Evolutionary conservation across 2,113 vertebrate genomes (phyloP), one percentile per base, ranked within the genome.

Genomic region (Arothron firmamentum): DNA sequence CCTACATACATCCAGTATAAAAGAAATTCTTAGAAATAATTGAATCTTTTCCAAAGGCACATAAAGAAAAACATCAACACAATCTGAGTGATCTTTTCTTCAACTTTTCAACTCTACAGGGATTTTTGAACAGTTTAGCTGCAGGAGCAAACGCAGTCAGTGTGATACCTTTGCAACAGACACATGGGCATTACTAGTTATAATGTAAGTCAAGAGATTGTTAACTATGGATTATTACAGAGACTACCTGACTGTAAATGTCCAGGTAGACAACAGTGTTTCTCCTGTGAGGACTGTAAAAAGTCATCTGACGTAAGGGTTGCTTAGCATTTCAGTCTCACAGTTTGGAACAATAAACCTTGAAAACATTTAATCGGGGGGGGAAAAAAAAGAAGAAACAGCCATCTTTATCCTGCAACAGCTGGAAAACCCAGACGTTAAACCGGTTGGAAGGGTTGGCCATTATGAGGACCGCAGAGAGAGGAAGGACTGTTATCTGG

Each of bases 401-500:
- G 15, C 45, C 45, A 47, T n/a, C 45, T 47, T n/a, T 47, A 47
- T n/a, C 25, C 52, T 47, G 42, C 50, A 61, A 71, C 85, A 80
- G 82, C 79, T 84, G 85, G 81, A 74, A 67, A 85, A 56, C 74
- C 66, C 69, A 81, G 84, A 83, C 81, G 82, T 89, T 87, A 87
- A 75, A 76, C 83, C 87, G 70, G 83, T 85, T 87, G 66, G 58
- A 63, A 75, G 72, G 72, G 77, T 70, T 80, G 71, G 77, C 66
- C 77, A 72, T 82, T 88, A 76, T 67, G 79, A 83, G 79, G 62
- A 66, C 25, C 58, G 52, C 52, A 72, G 67, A 74, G 83, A 87
- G 80, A 87, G 80, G 65, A 75, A 58, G 71, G 56, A 65, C 56
- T 82, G 86, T 88, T 88, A 89, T 89, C 84, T 88, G 60, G 51